phyloP scores from a whole-genome alignment of 2,113 vertebrate genomes.

The Onychostoma macrolepis region DNA sequence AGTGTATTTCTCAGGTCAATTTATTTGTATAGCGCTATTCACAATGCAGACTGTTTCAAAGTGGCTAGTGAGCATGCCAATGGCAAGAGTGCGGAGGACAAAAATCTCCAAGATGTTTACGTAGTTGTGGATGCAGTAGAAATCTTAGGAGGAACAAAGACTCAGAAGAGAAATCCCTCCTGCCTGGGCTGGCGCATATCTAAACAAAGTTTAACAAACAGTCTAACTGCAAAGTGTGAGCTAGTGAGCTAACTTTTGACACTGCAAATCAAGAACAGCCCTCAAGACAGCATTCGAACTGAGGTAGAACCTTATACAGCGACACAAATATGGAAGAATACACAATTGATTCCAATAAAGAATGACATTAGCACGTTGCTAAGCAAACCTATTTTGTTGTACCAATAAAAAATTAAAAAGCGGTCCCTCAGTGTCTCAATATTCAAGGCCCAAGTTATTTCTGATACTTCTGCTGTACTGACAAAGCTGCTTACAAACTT shows the following conservation, averaged over 20 bases:
- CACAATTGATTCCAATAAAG: too few species aligned
- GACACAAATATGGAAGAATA: too few species aligned
- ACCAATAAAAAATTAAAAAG: too few species aligned
- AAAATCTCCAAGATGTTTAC: slow-evolving; percentile 6
- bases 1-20: neutral
- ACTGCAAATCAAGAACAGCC: neutral
- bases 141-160: neutral
- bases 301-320: neutral
- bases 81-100: neutral
- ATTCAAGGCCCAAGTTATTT: too few species aligned
- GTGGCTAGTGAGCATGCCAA: neutral
- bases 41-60: neutral
- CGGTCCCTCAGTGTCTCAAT: too few species aligned
- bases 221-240: neutral
- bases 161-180: neutral
- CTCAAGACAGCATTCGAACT: neutral
- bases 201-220: slow-evolving; percentile 9
- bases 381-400: neutral
- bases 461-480: neutral
- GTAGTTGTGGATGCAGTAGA: neutral
- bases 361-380: too few species aligned
- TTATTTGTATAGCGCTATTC: neutral
- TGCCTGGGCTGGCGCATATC: neutral
- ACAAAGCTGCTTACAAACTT: neutral
- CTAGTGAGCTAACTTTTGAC: neutral